Evolutionary conservation across 2,797 vertebrate species (phyloP), one percentile per base, ranked within the genome.

Genomic region (Pachyuromys duprasi): DNA sequence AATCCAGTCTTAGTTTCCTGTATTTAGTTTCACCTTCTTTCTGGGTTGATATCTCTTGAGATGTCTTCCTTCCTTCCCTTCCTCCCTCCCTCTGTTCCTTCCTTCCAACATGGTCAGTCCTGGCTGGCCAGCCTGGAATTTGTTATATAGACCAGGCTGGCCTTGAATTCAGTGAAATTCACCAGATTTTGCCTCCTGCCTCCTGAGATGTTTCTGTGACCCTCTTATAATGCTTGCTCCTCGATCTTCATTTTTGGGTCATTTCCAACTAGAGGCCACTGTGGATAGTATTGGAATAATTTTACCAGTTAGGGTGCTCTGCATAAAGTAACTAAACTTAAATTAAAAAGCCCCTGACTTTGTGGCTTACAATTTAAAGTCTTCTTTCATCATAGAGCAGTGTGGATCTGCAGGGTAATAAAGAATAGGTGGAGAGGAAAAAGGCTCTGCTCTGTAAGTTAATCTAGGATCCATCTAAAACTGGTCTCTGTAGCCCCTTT

Each of bases 251-350:
- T 17, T 72, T 92, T 62, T 79, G 55, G 14, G 8, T 86, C 42
- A 69, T 76, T 79, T 90, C 72, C 7, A 89, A 0, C 60, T 8
- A 63, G 76, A 89, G 74, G 22, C 42, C 33, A 1, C 86, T 39
- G 33, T 4, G 2, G 31, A 24, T 79, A 78, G 72, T 74, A 18
- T 90, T 76, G 80, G 60, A 36, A 33, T 62, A 53, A 33, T 65
- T 78, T 91, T 79, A 31, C 20, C 89, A 74, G 39, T 53, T 92
- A 75, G 55, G 8, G 13, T 89, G 53, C 62, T 97, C 36, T 90
- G 26, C n/a, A 69, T 67, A 86, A 31, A 31, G 36, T 79, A 55
- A 67, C 31, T 79, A 24, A 91, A 72, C n/a, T 90, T 93, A 20
- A 80, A 86, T 93, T 92, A 86, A 72, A 49, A 82, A 57, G 3